Base-by-base conservation (phyloP, 2,113 vertebrate genomes). In the Otus sunia region DNA sequence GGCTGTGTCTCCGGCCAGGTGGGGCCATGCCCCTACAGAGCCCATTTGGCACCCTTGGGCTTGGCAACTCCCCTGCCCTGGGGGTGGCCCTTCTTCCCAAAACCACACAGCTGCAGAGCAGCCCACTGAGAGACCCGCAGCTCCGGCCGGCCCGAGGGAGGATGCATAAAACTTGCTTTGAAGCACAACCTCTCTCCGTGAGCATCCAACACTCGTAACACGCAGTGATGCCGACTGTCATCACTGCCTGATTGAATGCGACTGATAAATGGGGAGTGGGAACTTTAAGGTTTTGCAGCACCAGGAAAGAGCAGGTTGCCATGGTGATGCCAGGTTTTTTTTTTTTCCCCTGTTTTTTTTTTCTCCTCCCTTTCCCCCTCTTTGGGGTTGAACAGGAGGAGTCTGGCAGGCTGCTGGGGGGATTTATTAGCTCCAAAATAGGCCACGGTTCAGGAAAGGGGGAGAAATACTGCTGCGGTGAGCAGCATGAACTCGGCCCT, bases 291-390 rank as follows among this genome's bases (percentile, higher is more conserved):
- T 25, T 78, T 84, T 64, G 66, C 68, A 66, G 73, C 19, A 12
- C 58, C 19, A 19, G 72, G 59, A 66, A 92, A 26, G 39, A 89
- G 60, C 69, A 56, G 13, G 96, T 97, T 97, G 91, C 90, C 90
- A 97, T 97, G 92, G 96, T 6, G 78, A 97, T 92, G 55, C 55
- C 36, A 69, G 21, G 11, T 13, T 23, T 11, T 36, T 36, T 34
- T 43, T 55, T 11, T 2, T 4, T 16, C 10, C 26, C 15, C 3
- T 21, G 10, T 3, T 11, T 66, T 30, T 73, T 30, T 71, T n/a
- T 43, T 34, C 12, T 27, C 14, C 10, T 50, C 15, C 15, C 5
- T 80, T 82, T 71, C 25, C 41, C 62, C 9, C 53, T 49, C 49
- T 83, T 89, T 74, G 78, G 64, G 60, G 64, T 22, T 43, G 81